Conservation (phyloP, 2,797 vertebrate genomes). For the Characodon lateralis region DNA sequence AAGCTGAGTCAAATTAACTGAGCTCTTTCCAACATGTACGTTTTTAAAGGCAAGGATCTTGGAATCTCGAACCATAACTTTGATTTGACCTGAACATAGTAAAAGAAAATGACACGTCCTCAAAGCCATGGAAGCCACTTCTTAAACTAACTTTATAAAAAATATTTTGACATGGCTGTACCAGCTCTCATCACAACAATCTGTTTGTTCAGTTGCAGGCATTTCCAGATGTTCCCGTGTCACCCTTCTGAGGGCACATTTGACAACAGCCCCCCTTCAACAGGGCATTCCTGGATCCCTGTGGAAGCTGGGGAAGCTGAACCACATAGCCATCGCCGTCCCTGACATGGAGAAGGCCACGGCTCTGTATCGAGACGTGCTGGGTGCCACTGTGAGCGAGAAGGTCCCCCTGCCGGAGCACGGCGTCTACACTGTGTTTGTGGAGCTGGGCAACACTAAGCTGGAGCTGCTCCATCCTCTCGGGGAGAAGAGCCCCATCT, state of each 20-base stretch:
- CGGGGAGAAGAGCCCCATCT: conserved; percentile 90
- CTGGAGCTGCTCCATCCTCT: conserved; percentile 94
- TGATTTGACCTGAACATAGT: neutral
- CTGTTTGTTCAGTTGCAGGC: conserved; percentile 69
- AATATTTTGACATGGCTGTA: neutral
- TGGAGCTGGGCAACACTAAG: conserved; percentile 95
- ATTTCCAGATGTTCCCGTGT: conserved; percentile 71
- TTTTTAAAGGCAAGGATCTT: neutral
- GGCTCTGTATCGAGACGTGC: conserved; percentile 86
- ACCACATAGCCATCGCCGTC: conserved; percentile 94
- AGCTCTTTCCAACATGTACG: neutral
- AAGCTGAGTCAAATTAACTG: neutral
- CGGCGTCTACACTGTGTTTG: conserved; percentile 93
- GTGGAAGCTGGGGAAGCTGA: conserved; percentile 93
- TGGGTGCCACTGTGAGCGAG: conserved; percentile 91
- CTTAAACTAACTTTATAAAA: neutral
- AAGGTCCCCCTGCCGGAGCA: conserved; percentile 88
- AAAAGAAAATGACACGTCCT: neutral
- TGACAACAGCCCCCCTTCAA: conserved; percentile 57
- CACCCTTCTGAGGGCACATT: conserved; percentile 50
- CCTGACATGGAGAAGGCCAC: conserved; percentile 90
- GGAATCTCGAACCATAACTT: neutral
- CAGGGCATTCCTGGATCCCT: conserved; percentile 70
- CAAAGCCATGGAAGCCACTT: neutral
- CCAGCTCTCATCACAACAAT: neutral